Conservation (phyloP, 1,140 invertebrate genomes). For the Calephelis nemesis region DNA sequence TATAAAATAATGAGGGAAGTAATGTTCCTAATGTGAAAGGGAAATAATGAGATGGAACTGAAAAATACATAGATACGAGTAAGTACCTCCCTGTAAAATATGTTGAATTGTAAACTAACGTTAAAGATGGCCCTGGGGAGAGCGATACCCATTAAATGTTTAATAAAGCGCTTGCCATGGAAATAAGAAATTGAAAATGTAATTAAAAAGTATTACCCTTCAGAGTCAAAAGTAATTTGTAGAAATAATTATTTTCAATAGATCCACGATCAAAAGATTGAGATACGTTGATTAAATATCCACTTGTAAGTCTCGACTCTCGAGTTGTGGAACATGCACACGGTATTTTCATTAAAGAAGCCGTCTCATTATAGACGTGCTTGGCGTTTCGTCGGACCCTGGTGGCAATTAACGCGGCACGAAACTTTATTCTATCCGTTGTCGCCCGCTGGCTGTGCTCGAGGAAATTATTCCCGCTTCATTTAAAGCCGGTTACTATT, state of each 20-base stretch:
- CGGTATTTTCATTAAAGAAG: constrained; percentile 74
- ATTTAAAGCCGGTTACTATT: constrained; percentile 47
- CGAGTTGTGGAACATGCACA: constrained; percentile 45
- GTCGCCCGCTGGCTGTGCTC: constrained; percentile 53
- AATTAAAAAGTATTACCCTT: constrained; percentile 5
- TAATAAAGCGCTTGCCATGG: neutral
- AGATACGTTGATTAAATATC: constrained; percentile 25
- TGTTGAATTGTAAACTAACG: neutral
- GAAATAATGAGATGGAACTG: neutral
- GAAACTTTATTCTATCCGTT: constrained; percentile 69
- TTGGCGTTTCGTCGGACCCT: constrained; percentile 49
- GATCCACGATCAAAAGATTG: constrained; percentile 13
- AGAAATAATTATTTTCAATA: constrained; percentile 14
- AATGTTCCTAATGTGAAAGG: too few species aligned
- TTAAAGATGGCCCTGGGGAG: neutral
- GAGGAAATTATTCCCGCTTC: constrained; percentile 58
- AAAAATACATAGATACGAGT: neutral
- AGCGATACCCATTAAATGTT: neutral
- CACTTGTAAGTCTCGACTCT: constrained; percentile 30
- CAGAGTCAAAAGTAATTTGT: neutral
- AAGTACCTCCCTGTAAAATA: too few species aligned
- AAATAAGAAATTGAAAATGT: neutral
- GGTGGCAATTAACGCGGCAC: constrained; percentile 67
- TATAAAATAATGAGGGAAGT: too few species aligned
- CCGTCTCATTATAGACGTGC: constrained; percentile 72